Conservation (phyloP, 1,140 invertebrate genomes). For the Berghia stephanieae region DNA sequence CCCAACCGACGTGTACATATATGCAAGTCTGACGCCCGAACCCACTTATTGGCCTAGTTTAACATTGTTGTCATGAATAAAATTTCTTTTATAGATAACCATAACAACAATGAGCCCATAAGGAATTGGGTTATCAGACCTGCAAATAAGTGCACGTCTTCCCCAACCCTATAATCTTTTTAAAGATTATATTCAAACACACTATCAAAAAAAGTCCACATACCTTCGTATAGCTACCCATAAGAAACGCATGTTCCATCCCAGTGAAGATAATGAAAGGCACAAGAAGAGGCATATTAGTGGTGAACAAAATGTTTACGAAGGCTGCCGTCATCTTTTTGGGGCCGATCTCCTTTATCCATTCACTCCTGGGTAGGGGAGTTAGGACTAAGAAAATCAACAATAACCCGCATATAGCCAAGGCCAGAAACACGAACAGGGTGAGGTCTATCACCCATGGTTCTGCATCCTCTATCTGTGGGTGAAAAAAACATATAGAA, state of each 20-base stretch:
- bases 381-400: constrained; percentile 38
- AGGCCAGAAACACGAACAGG: constrained; percentile 39
- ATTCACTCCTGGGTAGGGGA: constrained; percentile 40
- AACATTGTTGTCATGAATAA: too few relatives aligned
- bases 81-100: too few relatives aligned
- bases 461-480: constrained; percentile 36
- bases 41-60: too few relatives aligned
- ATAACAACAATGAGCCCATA: too few relatives aligned
- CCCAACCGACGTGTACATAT: too few relatives aligned
- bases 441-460: constrained; percentile 36
- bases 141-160: too few relatives aligned
- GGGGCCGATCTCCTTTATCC: constrained; percentile 24
- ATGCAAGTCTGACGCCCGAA: too few relatives aligned
- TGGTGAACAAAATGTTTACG: constrained; percentile 37
- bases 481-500: not conserved
- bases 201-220: too few relatives aligned
- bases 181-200: too few relatives aligned
- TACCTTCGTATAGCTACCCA: constrained; percentile 47
- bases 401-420: constrained; percentile 35
- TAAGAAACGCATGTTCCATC: constrained; percentile 43
- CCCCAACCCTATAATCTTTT: too few relatives aligned
- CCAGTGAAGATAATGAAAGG: constrained; percentile 47
- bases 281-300: constrained; percentile 41
- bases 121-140: too few relatives aligned
- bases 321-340: constrained; percentile 39